Percentiles rank a stretch among this genome's conserved stretches.
phyloP scores from a whole-genome alignment of 2,113 vertebrate species.

The Microcebus tavaratra region DNA sequence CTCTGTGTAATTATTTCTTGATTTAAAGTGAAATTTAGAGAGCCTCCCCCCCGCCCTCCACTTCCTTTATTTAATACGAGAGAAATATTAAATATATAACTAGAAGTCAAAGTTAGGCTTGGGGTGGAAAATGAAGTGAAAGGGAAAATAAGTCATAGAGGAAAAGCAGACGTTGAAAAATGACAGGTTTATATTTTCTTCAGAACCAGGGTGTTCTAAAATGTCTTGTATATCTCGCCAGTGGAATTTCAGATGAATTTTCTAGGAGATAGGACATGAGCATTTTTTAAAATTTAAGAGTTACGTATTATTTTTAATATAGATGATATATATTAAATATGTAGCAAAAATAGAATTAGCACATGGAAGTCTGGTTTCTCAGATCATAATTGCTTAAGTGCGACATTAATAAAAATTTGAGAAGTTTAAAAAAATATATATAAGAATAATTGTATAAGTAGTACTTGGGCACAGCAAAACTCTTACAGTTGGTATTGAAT shows the following conservation, averaged over 20 bases:
- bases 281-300: background rate
- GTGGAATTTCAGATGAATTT: background rate
- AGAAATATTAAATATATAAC: background rate
- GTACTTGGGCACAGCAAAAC: background rate
- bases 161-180: background rate
- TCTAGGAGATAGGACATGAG: background rate
- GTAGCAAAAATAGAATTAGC: background rate
- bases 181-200: background rate
- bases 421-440: background rate
- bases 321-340: background rate
- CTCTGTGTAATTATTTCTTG: background rate
- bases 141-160: background rate
- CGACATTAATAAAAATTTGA: background rate
- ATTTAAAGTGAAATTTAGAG: background rate
- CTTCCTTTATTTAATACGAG: background rate
- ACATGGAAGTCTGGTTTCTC: background rate
- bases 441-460: background rate
- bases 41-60: background rate
- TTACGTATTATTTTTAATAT: background rate
- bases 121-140: background rate
- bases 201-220: background rate
- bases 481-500: background rate
- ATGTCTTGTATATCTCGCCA: background rate
- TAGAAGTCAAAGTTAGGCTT: background rate
- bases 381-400: background rate